These are phyloP conservation scores for Phasia obesa DNA, from an alignment of 2,888 invertebrate species.

Conservation along the genomic window DNA sequence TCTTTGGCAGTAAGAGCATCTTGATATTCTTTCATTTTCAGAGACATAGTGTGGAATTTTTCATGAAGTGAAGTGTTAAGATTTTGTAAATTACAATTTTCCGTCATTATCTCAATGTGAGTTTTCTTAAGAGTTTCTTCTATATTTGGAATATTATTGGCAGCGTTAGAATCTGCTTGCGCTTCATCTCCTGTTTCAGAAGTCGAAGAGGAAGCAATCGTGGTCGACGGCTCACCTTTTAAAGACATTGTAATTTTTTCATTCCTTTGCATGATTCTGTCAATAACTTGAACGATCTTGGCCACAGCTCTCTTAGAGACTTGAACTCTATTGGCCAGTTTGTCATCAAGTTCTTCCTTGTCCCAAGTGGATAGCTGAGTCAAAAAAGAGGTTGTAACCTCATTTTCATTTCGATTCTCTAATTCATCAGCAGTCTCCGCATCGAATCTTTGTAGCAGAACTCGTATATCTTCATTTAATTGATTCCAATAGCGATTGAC, in stretches of 20 bases:
- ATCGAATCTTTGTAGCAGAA: slow-evolving; percentile 97
- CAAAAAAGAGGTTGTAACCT: slow-evolving; percentile 97
- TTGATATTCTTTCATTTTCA: slow-evolving; percentile 90
- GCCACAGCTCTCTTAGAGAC: slow-evolving; percentile 98
- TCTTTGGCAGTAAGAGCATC: slow-evolving; percentile 94
- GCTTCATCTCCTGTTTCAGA: slow-evolving; percentile 67
- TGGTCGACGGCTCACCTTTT: slow-evolving; percentile 84
- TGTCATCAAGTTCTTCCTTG: slow-evolving; percentile 97
- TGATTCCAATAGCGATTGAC: slow-evolving; percentile 99
- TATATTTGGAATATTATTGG: slow-evolving; percentile 80
- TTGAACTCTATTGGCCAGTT: slow-evolving; percentile 96
- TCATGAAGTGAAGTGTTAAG: slow-evolving; percentile 95
- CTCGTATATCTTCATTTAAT: slow-evolving; percentile 97
- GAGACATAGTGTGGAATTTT: slow-evolving; percentile 94
- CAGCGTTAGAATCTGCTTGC: slow-evolving; percentile 59
- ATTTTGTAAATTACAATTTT: slow-evolving; percentile 95
- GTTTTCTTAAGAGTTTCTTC: slow-evolving; percentile 93
- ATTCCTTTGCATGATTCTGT: slow-evolving; percentile 96
- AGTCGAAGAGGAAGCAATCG: slow-evolving; percentile 40
- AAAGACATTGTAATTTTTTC: slow-evolving; percentile 95
- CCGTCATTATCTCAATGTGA: slow-evolving; percentile 93
- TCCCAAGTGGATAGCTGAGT: slow-evolving; percentile 99
- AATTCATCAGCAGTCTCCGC: slow-evolving; percentile 98
- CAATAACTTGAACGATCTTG: slow-evolving; percentile 98
- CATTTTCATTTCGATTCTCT: slow-evolving; percentile 97